phyloP scores from a whole-genome alignment of 1,140 invertebrate species.

The Bilobella aurantiaca region DNA sequence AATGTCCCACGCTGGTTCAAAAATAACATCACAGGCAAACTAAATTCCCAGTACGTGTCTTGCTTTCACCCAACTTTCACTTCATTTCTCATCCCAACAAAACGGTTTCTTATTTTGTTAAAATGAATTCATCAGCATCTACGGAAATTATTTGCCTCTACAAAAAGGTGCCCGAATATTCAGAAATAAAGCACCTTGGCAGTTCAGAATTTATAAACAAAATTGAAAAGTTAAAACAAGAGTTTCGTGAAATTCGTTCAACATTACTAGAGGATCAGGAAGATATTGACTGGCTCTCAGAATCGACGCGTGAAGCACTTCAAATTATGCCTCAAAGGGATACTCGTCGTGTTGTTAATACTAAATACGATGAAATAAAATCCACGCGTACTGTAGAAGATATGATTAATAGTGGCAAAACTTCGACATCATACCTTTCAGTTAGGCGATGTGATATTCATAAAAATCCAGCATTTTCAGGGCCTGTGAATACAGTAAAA shows the following conservation, averaged over 20 bases:
- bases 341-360: not conserved
- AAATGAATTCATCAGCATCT: no score
- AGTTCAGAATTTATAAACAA: slow-evolving; percentile 32
- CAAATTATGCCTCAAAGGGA: not conserved
- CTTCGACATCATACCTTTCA: slow-evolving; percentile 15
- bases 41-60: no score
- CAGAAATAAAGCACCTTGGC: slow-evolving; percentile 31
- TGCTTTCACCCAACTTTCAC: no score
- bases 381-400: no score
- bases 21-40: no score
- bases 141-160: slow-evolving; percentile 24
- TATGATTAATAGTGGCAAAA: not conserved
- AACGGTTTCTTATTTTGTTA: no score
- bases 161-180: slow-evolving; percentile 30
- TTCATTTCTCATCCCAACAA: no score
- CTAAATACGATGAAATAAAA: not conserved
- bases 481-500: not conserved
- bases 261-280: slow-evolving; percentile 12
- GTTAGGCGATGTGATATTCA: slow-evolving; percentile 22
- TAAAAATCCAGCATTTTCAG: not conserved
- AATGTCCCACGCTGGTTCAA: no score
- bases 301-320: slow-evolving; percentile 12
- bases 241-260: slow-evolving; percentile 28
- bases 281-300: slow-evolving; percentile 21
- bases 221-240: slow-evolving; percentile 31